phyloP scores from a whole-genome alignment of 1,140 invertebrate genomes.

The Drosophila paulistorum region DNA sequence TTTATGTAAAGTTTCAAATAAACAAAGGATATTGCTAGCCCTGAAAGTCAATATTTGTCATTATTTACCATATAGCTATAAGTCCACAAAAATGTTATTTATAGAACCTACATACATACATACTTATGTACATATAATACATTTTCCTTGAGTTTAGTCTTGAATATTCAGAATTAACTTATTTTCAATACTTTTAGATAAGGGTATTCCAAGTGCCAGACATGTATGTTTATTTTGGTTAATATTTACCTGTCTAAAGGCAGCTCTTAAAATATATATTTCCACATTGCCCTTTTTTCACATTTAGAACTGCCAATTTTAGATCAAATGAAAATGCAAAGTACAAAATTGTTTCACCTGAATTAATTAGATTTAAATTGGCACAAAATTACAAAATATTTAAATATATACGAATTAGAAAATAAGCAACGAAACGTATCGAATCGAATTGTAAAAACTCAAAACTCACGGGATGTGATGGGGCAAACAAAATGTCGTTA shows the following conservation, averaged over 20 bases:
- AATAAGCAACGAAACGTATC: slow-evolving; percentile 18
- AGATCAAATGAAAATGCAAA: slow-evolving; percentile 1
- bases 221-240: too few species aligned
- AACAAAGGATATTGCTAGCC: too few species aligned
- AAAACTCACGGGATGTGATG: not conserved
- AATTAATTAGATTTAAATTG: slow-evolving; percentile 44
- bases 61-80: too few species aligned
- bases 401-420: not conserved
- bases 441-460: not conserved
- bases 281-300: not conserved
- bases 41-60: too few species aligned
- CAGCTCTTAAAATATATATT: not conserved
- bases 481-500: slow-evolving; percentile 20
- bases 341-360: slow-evolving; percentile 26
- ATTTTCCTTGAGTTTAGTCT: too few species aligned
- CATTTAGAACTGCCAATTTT: not conserved
- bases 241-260: not conserved
- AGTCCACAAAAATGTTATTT: too few species aligned
- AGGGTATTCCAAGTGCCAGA: not conserved
- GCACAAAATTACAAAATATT: slow-evolving; percentile 7
- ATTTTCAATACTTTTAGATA: too few species aligned
- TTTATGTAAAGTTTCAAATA: too few species aligned
- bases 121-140: too few species aligned
- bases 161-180: too few species aligned
- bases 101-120: too few species aligned